Evolutionary conservation across 2,797 vertebrate species (phyloP), one percentile per base, ranked within the genome.

Genomic region (Pseudochaenichthys georgianus): DNA sequence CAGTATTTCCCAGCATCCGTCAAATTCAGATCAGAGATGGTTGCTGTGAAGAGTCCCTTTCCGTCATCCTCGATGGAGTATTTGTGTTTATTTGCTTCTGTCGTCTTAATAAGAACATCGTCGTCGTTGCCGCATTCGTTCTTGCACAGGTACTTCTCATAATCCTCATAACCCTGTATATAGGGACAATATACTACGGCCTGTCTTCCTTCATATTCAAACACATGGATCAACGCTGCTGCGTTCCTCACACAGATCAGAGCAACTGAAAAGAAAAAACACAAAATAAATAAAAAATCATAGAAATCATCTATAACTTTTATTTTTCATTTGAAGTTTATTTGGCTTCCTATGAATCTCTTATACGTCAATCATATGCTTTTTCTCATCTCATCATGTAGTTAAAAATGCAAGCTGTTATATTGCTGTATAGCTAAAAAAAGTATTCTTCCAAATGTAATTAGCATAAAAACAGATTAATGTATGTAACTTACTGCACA

Each of bases 61-160:
- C 1, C 17, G 51, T 90, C 23, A 43, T 92, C 90, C 7, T 11
- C 2, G 59, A 83, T 81, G 13, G 45, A 83, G 28, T 79, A 87
- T 74, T 60, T 89, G 21, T 3, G 19, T 7, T 11, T 52, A 2
- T 9, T 38, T 45, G 1, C 0, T 46, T 50, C 2, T 43, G 15
- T 47, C 0, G 91, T 88, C 1, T 0, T 45, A 52, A 91, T 66
- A 9, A 83, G 73, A 47, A 91, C 54, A 42, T 92, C 82, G 0
- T 1, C 0, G 0, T 3, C 0, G 0, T 3, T 0, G 0, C 19
- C 1, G 52, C 93, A 94, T 5, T 31, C 0, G 0, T 76, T 57
- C 64, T 21, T 89, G 57, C 92, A 94, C 51, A 94, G 38, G 71
- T 94, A 93, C 67, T 94, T 92, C 0, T 67, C 42, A 62, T 84